A percentile compares a stretch with the other conserved stretches of the same genome.
These are phyloP conservation scores for Protonemura montana DNA, from an alignment of 2,888 invertebrate genomes.

Conservation along the genomic window DNA sequence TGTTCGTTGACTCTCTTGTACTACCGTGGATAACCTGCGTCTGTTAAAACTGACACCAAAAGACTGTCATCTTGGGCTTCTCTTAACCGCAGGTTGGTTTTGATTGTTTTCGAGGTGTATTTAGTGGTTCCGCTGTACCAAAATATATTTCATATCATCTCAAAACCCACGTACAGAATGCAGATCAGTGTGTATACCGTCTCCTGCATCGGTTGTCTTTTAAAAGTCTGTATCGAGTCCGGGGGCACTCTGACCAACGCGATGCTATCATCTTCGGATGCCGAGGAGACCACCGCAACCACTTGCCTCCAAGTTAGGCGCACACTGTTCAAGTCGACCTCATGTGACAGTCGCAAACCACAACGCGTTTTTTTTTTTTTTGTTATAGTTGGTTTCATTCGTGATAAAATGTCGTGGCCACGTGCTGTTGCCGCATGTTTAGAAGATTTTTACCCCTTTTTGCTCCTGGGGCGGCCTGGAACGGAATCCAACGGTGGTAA, in stretches of 20 bases:
- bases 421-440: not conserved
- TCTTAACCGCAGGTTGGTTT: too few species aligned
- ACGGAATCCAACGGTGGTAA: not conserved
- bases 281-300: not conserved
- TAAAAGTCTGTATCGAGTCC: not conserved
- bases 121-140: too few species aligned
- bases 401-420: not conserved
- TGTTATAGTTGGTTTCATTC: not conserved
- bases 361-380: not conserved
- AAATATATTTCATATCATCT: too few species aligned
- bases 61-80: too few species aligned
- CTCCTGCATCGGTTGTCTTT: not conserved
- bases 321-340: not conserved
- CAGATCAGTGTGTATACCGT: too few species aligned
- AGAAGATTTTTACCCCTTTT: not conserved
- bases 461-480: not conserved
- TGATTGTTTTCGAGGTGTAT: too few species aligned
- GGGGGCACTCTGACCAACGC: not conserved
- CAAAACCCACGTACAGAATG: too few species aligned
- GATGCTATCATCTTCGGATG: not conserved
- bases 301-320: not conserved
- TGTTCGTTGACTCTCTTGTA: too few species aligned
- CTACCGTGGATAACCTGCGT: too few species aligned
- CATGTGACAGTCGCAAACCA: not conserved
- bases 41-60: too few species aligned